Evolutionary conservation across 2,797 vertebrate genomes (phyloP), one percentile per base, ranked within the genome.

Genomic region (Dendrocincla tyrannina): DNA sequence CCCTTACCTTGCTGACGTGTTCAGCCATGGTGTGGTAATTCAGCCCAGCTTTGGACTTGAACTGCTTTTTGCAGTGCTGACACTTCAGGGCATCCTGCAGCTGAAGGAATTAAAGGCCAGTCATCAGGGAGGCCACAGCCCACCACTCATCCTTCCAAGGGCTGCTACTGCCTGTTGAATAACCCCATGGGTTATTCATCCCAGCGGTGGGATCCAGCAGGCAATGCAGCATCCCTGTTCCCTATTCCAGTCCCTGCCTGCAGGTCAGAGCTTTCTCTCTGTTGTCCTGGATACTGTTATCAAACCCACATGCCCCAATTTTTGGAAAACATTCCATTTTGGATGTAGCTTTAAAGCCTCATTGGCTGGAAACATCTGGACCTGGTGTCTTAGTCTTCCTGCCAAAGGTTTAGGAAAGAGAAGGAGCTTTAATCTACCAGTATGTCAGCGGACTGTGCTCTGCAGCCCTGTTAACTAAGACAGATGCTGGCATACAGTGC

Each of bases 1-100:
- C 20, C 23, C 96, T 94, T 98, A 99, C 99, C 99, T 99, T 99
- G 97, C 98, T 98, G 91, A 98, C 98, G 69, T 99, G 99, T 83
- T 99, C 99, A 5, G 99, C 98, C 99, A 99, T 99, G 87, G 98
- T 99, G 97, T 99, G 99, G 97, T 99, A 99, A 98, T 99, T 99
- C 96, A 99, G 98, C 39, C 99, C 99, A 1, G 99, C 99, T 98
- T 99, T 99, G 86, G 99, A 99, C 95, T 99, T 99, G 98, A 99
- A 99, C 97, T 99, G 99, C 95, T 99, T 99, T 94, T 98, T 98
- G 97, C 99, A 99, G 96, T 99, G 99, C 91, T 99, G 99, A 98
- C 99, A 99, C 97, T 99, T 99, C 97, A 99, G 98, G 49, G 99
- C 99, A 33, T 99, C 99, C 97, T 99, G 99, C 95, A 99, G 98